phyloP scores from a whole-genome alignment of 2,888 invertebrate species.

The Asteroscopus sphinx region DNA sequence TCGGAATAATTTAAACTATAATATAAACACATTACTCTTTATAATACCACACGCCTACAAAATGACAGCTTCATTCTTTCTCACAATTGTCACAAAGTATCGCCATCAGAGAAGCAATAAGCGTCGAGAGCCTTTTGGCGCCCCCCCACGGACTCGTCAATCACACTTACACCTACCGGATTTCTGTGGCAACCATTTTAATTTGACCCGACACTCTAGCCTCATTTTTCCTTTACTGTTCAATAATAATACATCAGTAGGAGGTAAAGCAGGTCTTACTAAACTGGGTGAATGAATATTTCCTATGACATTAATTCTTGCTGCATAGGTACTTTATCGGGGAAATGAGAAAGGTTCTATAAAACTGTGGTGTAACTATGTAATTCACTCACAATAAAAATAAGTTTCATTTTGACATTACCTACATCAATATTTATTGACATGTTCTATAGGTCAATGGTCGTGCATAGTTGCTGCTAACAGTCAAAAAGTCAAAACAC shows the following conservation, averaged over 20 bases:
- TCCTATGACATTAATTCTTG: not conserved
- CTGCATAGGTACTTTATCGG: not conserved
- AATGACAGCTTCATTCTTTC: slow-evolving; percentile 31
- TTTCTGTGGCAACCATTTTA: slow-evolving; percentile 26
- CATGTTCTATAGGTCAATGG: too few species aligned
- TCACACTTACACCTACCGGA: slow-evolving; percentile 65
- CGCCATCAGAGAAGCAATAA: slow-evolving; percentile 49
- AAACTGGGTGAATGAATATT: not conserved
- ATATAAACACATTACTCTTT: slow-evolving; percentile 7
- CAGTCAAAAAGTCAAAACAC: too few species aligned
- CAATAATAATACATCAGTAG: not conserved
- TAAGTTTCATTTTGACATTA: too few species aligned
- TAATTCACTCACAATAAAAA: too few species aligned
- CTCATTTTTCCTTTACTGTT: not conserved
- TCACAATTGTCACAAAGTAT: slow-evolving; percentile 43
- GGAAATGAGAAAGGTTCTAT: not conserved
- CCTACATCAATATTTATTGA: too few species aligned
- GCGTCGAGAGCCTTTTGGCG: slow-evolving; percentile 57
- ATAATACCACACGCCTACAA: slow-evolving; percentile 17
- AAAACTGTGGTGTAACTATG: too few species aligned
- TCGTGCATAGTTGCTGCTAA: too few species aligned
- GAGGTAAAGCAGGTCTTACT: not conserved
- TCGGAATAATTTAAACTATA: too few species aligned
- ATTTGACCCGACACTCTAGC: slow-evolving; percentile 2
- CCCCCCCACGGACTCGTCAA: slow-evolving; percentile 66